Percentiles rank a stretch among this genome's conserved stretches.
Evolutionary conservation across 1,140 invertebrate species (phyloP).

Genomic region (Caenorhabditis inopinata): DNA sequence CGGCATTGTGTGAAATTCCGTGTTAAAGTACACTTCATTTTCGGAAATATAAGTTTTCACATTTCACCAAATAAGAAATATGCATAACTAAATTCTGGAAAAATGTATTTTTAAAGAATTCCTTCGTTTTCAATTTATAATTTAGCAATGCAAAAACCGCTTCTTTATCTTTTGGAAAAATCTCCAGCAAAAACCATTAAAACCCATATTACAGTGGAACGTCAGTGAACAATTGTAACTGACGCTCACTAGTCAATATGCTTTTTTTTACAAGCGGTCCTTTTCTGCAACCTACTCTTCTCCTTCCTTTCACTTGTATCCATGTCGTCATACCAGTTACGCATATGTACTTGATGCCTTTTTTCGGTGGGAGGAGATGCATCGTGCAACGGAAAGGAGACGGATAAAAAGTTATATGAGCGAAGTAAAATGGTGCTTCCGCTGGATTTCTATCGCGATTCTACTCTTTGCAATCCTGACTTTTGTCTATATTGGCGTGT

Average conservation of each 20-base stretch:
- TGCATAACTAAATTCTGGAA: too few relatives aligned
- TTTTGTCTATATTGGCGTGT: not conserved
- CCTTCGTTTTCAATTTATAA: too few relatives aligned
- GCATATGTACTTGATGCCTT: constrained; percentile 28
- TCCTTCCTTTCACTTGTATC: constrained; percentile 23
- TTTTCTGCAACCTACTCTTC: not conserved
- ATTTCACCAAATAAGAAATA: too few relatives aligned
- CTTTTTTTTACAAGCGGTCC: constrained; percentile 21
- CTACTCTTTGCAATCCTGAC: not conserved
- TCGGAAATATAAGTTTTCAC: too few relatives aligned
- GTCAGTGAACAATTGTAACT: not conserved
- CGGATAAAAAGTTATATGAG: constrained; percentile 2
- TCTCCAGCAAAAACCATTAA: not conserved
- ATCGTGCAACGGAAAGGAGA: constrained; percentile 2
- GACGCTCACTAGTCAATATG: not conserved
- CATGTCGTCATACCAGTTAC: constrained; percentile 32
- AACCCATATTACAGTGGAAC: not conserved
- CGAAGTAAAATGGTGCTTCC: not conserved
- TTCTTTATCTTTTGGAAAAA: not conserved
- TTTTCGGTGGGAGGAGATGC: not conserved
- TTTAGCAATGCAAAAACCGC: not conserved
- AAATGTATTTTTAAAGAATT: too few relatives aligned
- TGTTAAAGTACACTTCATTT: too few relatives aligned
- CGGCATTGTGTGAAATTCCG: too few relatives aligned
- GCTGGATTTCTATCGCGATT: not conserved